Percentiles rank a stretch among this genome's conserved stretches.
These are phyloP conservation scores for Athetis lepigone DNA, from an alignment of 2,888 invertebrate genomes.

Conservation along the genomic window DNA sequence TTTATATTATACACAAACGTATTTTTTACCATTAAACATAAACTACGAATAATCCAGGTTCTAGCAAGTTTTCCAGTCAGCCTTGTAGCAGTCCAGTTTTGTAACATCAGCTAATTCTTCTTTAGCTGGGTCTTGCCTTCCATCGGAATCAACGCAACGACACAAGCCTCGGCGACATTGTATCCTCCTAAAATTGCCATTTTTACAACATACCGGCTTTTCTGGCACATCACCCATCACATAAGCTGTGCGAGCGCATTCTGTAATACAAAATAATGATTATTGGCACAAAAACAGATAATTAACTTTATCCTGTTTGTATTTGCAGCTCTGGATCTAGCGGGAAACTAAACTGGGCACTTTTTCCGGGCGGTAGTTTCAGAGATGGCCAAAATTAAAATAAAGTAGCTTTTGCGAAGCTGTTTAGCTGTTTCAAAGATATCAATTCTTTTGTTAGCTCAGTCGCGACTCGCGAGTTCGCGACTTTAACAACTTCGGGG, in stretches of 20 bases:
- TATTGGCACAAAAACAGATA: background rate
- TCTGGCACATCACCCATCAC: conserved; percentile 82
- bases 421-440: too few relatives aligned
- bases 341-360: too few relatives aligned
- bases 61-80: conserved; percentile 80
- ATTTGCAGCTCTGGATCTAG: too few relatives aligned
- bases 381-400: too few relatives aligned
- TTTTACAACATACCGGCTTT: conserved; percentile 90
- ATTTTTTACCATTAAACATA: background rate
- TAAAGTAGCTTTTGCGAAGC: too few relatives aligned
- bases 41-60: background rate
- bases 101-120: conserved; percentile 78
- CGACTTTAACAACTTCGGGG: too few relatives aligned
- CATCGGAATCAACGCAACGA: conserved; percentile 92
- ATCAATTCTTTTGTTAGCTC: too few relatives aligned
- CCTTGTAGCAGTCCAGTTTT: conserved; percentile 69
- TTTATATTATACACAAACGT: background rate
- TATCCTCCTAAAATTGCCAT: conserved; percentile 91
- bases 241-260: conserved; percentile 91
- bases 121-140: conserved; percentile 88
- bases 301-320: background rate
- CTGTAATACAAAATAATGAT: conserved; percentile 77
- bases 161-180: conserved; percentile 92
- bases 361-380: too few relatives aligned
- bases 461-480: too few relatives aligned